Base-by-base conservation (phyloP, 2,797 vertebrate species). In the Gallinago solitaria region DNA sequence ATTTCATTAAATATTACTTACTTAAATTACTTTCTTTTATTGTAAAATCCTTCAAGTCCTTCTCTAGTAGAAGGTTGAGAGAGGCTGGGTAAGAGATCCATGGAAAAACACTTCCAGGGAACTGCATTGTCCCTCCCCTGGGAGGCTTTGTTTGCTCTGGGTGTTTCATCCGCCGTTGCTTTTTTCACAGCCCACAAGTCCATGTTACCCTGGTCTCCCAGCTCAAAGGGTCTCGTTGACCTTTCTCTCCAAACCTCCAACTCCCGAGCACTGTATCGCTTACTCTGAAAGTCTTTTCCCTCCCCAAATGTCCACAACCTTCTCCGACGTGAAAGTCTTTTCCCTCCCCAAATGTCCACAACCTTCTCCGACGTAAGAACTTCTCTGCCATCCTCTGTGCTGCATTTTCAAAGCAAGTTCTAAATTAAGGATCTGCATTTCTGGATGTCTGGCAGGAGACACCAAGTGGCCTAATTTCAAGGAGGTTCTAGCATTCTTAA, bases 201-300 rank as follows among this genome's bases (percentile, higher is more conserved):
- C 5, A 0, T 68, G 28, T n/a, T 39, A 15, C 43, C 12, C 9
- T 19, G 32, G 28, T 73, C 18, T 81, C 54, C 28, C 23, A 77
- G 37, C 50, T 85, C 43, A 73, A n/a, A 11, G 21, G 17, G 25
- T 73, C 50, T 68, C 1, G 0, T 9, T 3, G 2, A 41, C 20
- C 27, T 37, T 73, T 73, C 30, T 47, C 28, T 50, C 39, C 28
- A 41, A 60, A 59, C 41, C 39, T 43, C 39, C 17, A 28, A 12
- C 14, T 64, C 24, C 5, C 0, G 1, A 54, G 25, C 12, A 9
- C 64, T 35, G 16, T 25, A 50, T 45, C 0, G 0, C n/a, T 65
- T 60, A 39, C 12, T 56, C 35, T 54, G 45, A 57, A 68, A 83
- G 54, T 21, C 9, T 75, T 73, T 70, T 65, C 9, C 6, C 57